phyloP scores from a whole-genome alignment of 2,888 invertebrate genomes.

The Meiosimyza decipiens region DNA sequence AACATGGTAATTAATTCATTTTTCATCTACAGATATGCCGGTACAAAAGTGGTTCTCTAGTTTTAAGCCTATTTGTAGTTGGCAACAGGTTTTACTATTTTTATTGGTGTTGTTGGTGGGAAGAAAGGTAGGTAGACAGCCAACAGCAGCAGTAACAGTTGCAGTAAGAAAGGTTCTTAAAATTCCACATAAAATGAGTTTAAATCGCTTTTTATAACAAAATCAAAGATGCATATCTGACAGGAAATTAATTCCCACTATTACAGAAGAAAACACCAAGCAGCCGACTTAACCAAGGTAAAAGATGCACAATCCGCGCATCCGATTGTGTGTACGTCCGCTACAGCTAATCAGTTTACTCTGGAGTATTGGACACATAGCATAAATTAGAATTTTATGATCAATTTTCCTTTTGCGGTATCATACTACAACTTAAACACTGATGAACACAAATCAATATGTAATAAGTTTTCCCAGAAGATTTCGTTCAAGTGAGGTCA shows the following conservation, averaged over 20 bases:
- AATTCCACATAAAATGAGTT: constrained; percentile 25
- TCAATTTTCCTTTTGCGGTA: constrained; percentile 15
- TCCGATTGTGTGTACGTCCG: not conserved
- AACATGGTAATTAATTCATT: constrained; percentile 10
- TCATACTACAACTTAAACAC: too few species aligned
- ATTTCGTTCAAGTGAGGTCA: too few species aligned
- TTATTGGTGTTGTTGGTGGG: too few species aligned
- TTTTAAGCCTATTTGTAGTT: not conserved
- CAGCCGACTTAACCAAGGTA: not conserved
- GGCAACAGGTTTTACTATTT: not conserved
- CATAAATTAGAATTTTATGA: constrained; percentile 33
- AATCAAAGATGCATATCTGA: constrained; percentile 22
- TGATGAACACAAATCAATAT: too few species aligned
- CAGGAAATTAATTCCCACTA: constrained; percentile 23
- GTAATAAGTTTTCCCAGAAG: too few species aligned
- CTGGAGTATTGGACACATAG: constrained; percentile 25
- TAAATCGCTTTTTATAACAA: constrained; percentile 1
- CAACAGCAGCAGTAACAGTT: constrained; percentile 8
- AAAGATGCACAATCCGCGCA: not conserved
- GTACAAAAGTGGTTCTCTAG: not conserved
- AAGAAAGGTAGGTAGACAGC: too few species aligned
- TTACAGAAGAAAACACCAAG: not conserved
- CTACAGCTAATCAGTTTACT: constrained; percentile 20
- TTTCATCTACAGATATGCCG: not conserved
- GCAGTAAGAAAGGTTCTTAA: constrained; percentile 17